Conservation (phyloP, 2,888 invertebrate genomes). For the Brachypalpus laphriformis region DNA sequence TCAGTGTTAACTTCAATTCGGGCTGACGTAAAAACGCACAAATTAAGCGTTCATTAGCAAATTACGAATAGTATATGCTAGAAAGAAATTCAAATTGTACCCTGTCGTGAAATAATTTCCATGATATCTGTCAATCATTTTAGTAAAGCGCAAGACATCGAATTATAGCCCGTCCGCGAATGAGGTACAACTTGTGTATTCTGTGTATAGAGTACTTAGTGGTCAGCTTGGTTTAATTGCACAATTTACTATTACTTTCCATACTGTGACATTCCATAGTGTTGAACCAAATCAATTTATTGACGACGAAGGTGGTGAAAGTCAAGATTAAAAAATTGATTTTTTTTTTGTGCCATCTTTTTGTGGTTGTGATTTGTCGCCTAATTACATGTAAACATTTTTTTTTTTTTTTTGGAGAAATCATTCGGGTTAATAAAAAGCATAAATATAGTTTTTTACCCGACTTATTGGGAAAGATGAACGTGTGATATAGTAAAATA, state of each 20-base stretch:
- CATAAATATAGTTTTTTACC: not conserved
- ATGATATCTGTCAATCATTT: conserved; percentile 18
- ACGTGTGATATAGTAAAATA: not conserved
- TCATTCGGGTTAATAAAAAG: conserved; percentile 17
- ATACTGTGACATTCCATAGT: conserved; percentile 34
- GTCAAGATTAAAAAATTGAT: conserved; percentile 41
- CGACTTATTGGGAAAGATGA: too few species aligned
- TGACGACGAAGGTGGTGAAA: conserved; percentile 62
- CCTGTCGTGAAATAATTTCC: not conserved
- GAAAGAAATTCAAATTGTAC: conserved; percentile 17
- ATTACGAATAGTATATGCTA: not conserved
- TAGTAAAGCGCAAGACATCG: conserved; percentile 10
- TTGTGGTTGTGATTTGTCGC: conserved; percentile 24
- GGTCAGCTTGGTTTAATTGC: conserved; percentile 10
- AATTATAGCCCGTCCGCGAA: conserved; percentile 15
- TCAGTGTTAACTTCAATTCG: conserved; percentile 8
- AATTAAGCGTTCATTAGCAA: not conserved
- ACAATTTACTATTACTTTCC: conserved; percentile 62
- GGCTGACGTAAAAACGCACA: not conserved
- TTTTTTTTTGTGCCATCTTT: conserved; percentile 43
- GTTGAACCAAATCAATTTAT: conserved; percentile 24
- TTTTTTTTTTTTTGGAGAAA: conserved; percentile 16
- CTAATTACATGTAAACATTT: conserved; percentile 7
- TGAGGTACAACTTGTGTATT: conserved; percentile 27
- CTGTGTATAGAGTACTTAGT: conserved; percentile 1